Percentiles rank a stretch among this genome's conserved stretches.
Conservation (phyloP, 2,113 vertebrate genomes). For the Tichodroma muraria region DNA sequence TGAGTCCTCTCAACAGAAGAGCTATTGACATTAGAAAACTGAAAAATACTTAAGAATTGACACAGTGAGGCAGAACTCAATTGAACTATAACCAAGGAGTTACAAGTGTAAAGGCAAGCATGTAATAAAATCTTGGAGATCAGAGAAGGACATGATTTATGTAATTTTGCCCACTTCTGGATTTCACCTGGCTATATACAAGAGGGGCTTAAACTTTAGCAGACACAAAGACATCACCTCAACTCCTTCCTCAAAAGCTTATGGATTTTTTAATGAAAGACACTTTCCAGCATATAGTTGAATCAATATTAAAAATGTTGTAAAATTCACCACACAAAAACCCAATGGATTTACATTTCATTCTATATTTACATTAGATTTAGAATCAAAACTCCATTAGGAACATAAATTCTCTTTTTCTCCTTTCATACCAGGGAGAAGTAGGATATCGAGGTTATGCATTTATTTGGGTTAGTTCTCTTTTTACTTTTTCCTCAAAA, state of each 20-base stretch:
- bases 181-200: neutral
- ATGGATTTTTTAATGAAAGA: slow-evolving; percentile 21
- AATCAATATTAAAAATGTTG: slow-evolving; percentile 33
- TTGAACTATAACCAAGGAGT: slow-evolving; percentile 14
- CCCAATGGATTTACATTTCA: slow-evolving; percentile 8
- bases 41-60: slow-evolving; percentile 53
- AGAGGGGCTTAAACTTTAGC: neutral
- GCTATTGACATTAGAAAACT: slow-evolving; percentile 55
- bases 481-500: neutral
- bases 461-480: slow-evolving; percentile 16
- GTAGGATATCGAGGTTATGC: neutral
- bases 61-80: slow-evolving; percentile 1
- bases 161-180: neutral
- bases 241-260: neutral
- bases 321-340: neutral
- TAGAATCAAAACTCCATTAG: slow-evolving; percentile 4
- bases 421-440: neutral
- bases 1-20: slow-evolving; percentile 63
- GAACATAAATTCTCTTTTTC: neutral
- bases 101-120: neutral
- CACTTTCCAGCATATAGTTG: neutral
- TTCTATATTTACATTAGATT: slow-evolving; percentile 33
- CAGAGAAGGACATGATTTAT: neutral
- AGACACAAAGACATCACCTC: neutral
- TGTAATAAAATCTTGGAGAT: neutral